Conservation (phyloP, 2,888 invertebrate genomes). For the Megalurothrips usitatus region DNA sequence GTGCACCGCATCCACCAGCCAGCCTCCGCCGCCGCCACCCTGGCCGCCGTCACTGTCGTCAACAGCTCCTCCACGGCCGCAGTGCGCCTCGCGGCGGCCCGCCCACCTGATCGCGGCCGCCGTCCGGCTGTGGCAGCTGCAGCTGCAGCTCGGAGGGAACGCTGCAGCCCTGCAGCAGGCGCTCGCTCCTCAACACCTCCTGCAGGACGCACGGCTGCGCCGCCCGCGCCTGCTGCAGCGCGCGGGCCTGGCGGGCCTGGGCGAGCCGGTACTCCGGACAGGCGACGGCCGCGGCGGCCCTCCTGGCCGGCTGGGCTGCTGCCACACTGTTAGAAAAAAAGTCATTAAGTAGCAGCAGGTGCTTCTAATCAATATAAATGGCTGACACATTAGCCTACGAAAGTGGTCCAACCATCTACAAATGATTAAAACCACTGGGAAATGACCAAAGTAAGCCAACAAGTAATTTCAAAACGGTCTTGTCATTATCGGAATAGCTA, state of each 20-base stretch:
- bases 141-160: neutral
- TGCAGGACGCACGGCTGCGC: neutral
- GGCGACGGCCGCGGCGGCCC: neutral
- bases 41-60: no score
- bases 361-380: no score
- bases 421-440: no score
- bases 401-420: no score
- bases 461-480: no score
- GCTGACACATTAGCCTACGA: no score
- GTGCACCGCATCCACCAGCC: constrained; percentile 19
- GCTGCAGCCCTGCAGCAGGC: neutral
- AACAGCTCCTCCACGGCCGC: no score
- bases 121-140: neutral
- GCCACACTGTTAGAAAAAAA: no score
- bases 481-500: no score
- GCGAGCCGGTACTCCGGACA: neutral
- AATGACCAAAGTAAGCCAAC: no score
- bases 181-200: constrained; percentile 12
- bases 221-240: neutral
- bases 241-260: neutral
- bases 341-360: no score
- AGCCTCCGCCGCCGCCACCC: neutral
- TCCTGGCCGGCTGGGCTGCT: neutral
- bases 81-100: neutral
- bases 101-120: neutral